Evolutionary conservation across 2,888 invertebrate species (phyloP).

Genomic region (Unio pictorum): DNA sequence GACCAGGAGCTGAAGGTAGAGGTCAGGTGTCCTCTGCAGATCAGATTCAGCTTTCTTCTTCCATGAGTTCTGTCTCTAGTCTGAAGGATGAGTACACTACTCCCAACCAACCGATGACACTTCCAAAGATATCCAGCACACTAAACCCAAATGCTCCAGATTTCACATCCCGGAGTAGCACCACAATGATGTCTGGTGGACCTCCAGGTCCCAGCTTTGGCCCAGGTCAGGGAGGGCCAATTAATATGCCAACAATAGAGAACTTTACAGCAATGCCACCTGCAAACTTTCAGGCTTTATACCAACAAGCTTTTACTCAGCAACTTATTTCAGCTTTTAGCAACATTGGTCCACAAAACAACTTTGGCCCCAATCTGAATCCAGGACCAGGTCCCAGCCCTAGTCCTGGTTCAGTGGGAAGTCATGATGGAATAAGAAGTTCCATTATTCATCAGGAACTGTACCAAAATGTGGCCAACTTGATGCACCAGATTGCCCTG

Average conservation of each 20-base stretch:
- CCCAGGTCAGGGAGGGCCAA: neutral
- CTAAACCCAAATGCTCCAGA: slow-evolving; percentile 87
- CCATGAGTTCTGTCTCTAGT: slow-evolving; percentile 35
- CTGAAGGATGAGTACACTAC: slow-evolving; percentile 68
- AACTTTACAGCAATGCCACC: slow-evolving; percentile 19
- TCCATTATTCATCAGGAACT: slow-evolving; percentile 40
- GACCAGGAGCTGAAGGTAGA: too few species aligned
- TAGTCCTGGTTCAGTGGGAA: slow-evolving; percentile 16
- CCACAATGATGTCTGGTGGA: slow-evolving; percentile 8
- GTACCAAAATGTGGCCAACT: slow-evolving; percentile 41
- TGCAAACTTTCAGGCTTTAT: slow-evolving; percentile 33
- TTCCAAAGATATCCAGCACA: slow-evolving; percentile 73
- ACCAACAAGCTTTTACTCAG: slow-evolving; percentile 47
- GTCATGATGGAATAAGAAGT: slow-evolving; percentile 31
- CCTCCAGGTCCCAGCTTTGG: slow-evolving; percentile 17
- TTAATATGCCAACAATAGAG: slow-evolving; percentile 1
- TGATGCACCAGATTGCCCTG: slow-evolving; percentile 45
- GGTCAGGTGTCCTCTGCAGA: too few species aligned
- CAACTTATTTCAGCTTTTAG: slow-evolving; percentile 34
- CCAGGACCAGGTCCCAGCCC: slow-evolving; percentile 17
- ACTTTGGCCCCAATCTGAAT: slow-evolving; percentile 10
- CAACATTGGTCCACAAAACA: slow-evolving; percentile 23
- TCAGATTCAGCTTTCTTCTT: slow-evolving; percentile 19
- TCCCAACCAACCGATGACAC: slow-evolving; percentile 69
- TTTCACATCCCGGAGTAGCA: slow-evolving; percentile 75